Base-by-base conservation (phyloP, 2,113 vertebrate genomes). In the Danionella cerebrum region DNA sequence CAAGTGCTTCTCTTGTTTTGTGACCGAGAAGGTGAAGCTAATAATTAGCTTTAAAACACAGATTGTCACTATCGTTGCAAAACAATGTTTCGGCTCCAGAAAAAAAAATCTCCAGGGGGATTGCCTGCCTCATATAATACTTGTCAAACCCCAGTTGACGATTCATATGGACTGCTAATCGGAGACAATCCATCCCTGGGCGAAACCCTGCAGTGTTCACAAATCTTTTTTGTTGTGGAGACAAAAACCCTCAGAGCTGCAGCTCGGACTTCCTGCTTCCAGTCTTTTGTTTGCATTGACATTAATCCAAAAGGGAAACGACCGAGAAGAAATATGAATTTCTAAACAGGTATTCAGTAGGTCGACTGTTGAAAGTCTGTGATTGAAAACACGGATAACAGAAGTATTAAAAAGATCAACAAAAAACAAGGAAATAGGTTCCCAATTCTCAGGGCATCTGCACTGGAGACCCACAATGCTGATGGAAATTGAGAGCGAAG, bases 1-100 rank as follows among this genome's bases (percentile, higher is more conserved):
- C 41, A 63, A 22, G 48, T 24, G 6, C 11, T 35, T 9, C 27
- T 21, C n/a, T 63, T 11, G 16, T 21, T 4, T 33, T 25, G 45
- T 54, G 73, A 72, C 78, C 73, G 27, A 67, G 65, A 19, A 82
- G 76, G 74, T 66, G 62, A 74, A 62, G 75, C 73, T 83, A 84
- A 84, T 86, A 86, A 89, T 88, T 85, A 80, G 80, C 81, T 86
- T 85, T 82, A 85, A 84, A 83, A 78, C 78, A 83, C 82, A 84
- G 79, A 76, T 67, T 71, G 73, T 80, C 82, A 77, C 77, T 76
- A 78, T 82, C 83, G 73, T 72, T 27, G 45, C 75, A 77, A 76
- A 84, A 84, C 77, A 86, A 84, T 58, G 45, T 64, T 83, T 80
- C 57, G 35, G 78, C 75, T 83, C 83, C 79, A 65, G 71, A 69